These are phyloP conservation scores for Echeneis naucrates DNA, from an alignment of 2,797 vertebrate species.

Conservation along the genomic window DNA sequence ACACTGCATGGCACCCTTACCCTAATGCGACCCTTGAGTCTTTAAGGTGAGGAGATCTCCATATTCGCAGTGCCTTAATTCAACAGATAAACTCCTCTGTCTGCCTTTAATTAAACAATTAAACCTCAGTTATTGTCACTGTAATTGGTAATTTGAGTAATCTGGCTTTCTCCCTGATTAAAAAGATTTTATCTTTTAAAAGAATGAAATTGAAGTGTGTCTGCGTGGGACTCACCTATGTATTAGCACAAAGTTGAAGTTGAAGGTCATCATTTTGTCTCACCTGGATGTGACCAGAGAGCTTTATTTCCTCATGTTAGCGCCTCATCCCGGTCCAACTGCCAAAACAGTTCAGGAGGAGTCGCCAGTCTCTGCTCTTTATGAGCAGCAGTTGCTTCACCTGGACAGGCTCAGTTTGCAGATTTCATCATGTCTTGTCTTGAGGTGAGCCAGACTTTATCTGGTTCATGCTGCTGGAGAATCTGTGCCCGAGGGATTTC, in stretches of 20 bases:
- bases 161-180: too few species aligned
- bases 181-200: too few species aligned
- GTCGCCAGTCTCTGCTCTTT: neutral
- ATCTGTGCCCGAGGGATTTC: slow-evolving; percentile 13
- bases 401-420: neutral
- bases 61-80: neutral
- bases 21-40: neutral
- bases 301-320: neutral
- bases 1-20: neutral
- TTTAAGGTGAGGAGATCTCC: rapidly evolving
- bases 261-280: slow-evolving; percentile 44
- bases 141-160: too few species aligned
- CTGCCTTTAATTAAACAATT: neutral
- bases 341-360: neutral
- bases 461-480: slow-evolving; percentile 54
- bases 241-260: slow-evolving; percentile 15
- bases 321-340: neutral
- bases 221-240: slow-evolving; percentile 59
- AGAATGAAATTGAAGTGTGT: neutral
- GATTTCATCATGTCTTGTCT: slow-evolving; percentile 41
- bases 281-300: neutral
- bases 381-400: neutral
- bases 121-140: too few species aligned
- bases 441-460: slow-evolving; percentile 33
- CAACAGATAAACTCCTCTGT: too few species aligned